These are phyloP conservation scores for Thaleichthys pacificus DNA, from an alignment of 2,797 vertebrate species.

Conservation along the genomic window DNA sequence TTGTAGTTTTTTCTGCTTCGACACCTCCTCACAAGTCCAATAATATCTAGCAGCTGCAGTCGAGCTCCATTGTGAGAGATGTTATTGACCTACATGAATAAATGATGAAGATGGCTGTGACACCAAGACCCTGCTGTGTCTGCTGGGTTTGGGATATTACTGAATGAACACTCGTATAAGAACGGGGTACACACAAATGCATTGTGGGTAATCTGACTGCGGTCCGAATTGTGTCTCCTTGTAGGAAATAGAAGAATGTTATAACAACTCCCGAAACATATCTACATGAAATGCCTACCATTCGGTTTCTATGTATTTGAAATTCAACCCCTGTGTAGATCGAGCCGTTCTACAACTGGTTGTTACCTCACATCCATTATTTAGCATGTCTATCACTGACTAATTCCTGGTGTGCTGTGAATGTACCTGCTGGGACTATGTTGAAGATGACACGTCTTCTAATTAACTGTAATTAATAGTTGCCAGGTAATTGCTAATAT, in stretches of 20 bases:
- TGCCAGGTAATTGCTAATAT: constrained; percentile 60
- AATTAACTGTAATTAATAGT: constrained; percentile 68
- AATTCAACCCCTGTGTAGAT: too few species aligned
- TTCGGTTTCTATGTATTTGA: too few species aligned
- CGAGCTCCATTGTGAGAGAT: constrained; percentile 28
- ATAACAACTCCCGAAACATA: too few species aligned
- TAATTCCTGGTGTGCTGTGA: constrained; percentile 45
- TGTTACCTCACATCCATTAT: constrained; percentile 17
- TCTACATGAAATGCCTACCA: too few species aligned
- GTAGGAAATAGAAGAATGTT: too few species aligned
- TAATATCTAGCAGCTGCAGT: constrained; percentile 13
- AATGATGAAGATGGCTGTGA: constrained; percentile 38
- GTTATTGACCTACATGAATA: constrained; percentile 33
- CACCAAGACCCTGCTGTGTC: constrained; percentile 25
- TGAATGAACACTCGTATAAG: background rate
- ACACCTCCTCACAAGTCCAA: background rate
- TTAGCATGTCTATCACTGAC: constrained; percentile 41
- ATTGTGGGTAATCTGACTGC: too few species aligned
- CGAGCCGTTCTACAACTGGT: background rate
- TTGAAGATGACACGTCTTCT: constrained; percentile 55
- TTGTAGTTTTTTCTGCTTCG: constrained; percentile 20
- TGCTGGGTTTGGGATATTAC: constrained; percentile 19
- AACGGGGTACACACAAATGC: too few species aligned
- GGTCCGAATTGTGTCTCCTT: too few species aligned
- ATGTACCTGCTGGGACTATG: constrained; percentile 39